Conservation (phyloP, 2,888 invertebrate genomes). For the Drosophila meridiana region DNA sequence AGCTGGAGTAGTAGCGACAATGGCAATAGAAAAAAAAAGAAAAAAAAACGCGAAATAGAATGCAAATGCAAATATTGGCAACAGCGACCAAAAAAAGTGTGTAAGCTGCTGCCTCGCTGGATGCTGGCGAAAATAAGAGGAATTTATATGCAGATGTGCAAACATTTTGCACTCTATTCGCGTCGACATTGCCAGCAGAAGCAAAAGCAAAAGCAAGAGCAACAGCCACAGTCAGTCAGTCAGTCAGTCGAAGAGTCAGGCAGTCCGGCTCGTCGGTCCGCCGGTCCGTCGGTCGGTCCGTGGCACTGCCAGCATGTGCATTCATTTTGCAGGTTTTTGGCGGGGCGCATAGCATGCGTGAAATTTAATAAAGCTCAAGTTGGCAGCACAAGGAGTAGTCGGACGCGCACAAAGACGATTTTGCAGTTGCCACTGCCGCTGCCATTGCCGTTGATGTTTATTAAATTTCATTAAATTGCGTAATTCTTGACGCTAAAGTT, state of each 20-base stretch:
- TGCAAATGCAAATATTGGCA: conserved; percentile 82
- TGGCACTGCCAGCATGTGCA: conserved; percentile 55
- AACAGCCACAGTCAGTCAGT: conserved; percentile 9
- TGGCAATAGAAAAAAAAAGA: conserved; percentile 27
- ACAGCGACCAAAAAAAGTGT: conserved; percentile 66
- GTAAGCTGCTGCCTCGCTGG: conserved; percentile 72
- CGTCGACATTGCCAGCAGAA: conserved; percentile 36
- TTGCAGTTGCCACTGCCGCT: conserved; percentile 43
- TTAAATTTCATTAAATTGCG: conserved; percentile 80
- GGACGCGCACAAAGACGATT: conserved; percentile 30
- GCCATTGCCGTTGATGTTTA: conserved; percentile 76
- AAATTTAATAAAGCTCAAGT: conserved; percentile 79
- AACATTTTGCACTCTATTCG: conserved; percentile 80
- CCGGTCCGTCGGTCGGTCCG: neutral
- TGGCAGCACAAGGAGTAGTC: conserved; percentile 18
- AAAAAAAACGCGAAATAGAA: conserved; percentile 69
- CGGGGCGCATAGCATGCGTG: conserved; percentile 70
- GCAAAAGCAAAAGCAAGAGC: conserved; percentile 28
- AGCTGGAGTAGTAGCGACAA: conserved; percentile 54
- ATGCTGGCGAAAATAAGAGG: conserved; percentile 75
- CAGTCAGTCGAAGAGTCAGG: conserved; percentile 14
- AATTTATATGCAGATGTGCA: conserved; percentile 82
- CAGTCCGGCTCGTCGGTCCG: neutral
- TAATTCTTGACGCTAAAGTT: conserved; percentile 68
- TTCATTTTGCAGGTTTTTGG: conserved; percentile 73